Evolutionary conservation across 2,797 vertebrate species (phyloP), one percentile per base, ranked within the genome.

Genomic region (Melopsittacus undulatus): DNA sequence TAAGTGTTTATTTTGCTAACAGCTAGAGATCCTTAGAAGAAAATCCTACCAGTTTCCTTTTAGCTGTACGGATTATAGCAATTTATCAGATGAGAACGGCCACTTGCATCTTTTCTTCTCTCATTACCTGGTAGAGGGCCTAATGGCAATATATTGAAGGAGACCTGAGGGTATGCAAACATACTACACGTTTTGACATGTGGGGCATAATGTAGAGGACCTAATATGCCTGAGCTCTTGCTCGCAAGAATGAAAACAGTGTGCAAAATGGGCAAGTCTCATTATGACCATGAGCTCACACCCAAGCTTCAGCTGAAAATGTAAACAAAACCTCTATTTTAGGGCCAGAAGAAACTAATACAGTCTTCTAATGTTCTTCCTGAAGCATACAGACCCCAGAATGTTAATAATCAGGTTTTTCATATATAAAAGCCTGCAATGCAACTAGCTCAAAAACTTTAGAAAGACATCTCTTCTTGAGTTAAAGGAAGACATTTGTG

Each of bases 401-500:
- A 85, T 43, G 57, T 54, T 77, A 92, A 72, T 61, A 84, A 75
- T 72, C 13, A 22, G 56, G 36, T 74, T 83, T 76, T 81, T 64
- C n/a, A 27, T 54, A 83, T 82, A 23, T 27, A 46, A 73, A 63
- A 90, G 26, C 16, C 49, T 54, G 36, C 43, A 79, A 75, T 91
- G 88, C 77, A 83, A 63, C 91, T 90, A 93, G 26, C 66, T 78
- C 16, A 81, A 94, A 90, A 26, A 51, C 59, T 94, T 92, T 42
- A 79, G 38, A 91, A 95, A 88, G 59, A 64, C 26, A 91, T 48
- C n/a, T 75, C 21, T 83, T 89, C 57, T 54, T 45, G 36, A 94
- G 54, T 51, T 88, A 59, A 83, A 90, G 66, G 36, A 54, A 87
- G 74, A 59, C 3, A 48, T 51, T 81, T 73, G 29, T 70, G 36